Percentiles rank a stretch among this genome's conserved stretches.
Conservation (phyloP, 2,888 invertebrate species). For the Keiferia lycopersicella region DNA sequence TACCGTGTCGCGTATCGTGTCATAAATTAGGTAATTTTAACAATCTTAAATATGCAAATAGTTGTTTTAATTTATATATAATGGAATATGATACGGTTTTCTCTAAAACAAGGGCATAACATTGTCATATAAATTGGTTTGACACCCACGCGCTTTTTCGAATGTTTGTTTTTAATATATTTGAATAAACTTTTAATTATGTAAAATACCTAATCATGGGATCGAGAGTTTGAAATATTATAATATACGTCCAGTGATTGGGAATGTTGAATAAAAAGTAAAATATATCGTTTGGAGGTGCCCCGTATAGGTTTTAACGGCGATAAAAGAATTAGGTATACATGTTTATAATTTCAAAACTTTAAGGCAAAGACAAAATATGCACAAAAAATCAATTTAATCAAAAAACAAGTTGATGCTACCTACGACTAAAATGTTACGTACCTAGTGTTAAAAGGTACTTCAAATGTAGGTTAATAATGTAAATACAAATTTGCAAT, state of each 20-base stretch:
- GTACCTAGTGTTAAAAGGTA: too few relatives aligned
- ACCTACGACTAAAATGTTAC: too few relatives aligned
- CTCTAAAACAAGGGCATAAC: conserved; percentile 45
- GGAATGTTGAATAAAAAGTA: not conserved
- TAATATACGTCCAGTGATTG: conserved; percentile 37
- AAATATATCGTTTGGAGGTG: not conserved
- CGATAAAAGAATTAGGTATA: not conserved
- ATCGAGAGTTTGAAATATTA: conserved; percentile 39
- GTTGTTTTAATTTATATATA: conserved; percentile 23
- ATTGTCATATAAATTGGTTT: conserved; percentile 44
- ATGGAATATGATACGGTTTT: conserved; percentile 26
- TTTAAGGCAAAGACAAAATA: too few relatives aligned
- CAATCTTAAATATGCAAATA: conserved; percentile 21
- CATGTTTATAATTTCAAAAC: too few relatives aligned
- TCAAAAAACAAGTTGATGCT: too few relatives aligned
- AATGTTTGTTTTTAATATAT: conserved; percentile 54
- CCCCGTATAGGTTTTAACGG: not conserved
- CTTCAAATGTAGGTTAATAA: too few relatives aligned
- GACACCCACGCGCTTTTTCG: conserved; percentile 54
- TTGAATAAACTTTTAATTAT: conserved; percentile 72
- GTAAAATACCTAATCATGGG: conserved; percentile 56
- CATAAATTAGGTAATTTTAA: conserved; percentile 19
- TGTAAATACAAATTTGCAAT: too few relatives aligned
- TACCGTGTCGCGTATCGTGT: conserved; percentile 3
- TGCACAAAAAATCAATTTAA: too few relatives aligned